Evolutionary conservation across 2,797 vertebrate species (phyloP).

Genomic region (Phoebastria nigripes): DNA sequence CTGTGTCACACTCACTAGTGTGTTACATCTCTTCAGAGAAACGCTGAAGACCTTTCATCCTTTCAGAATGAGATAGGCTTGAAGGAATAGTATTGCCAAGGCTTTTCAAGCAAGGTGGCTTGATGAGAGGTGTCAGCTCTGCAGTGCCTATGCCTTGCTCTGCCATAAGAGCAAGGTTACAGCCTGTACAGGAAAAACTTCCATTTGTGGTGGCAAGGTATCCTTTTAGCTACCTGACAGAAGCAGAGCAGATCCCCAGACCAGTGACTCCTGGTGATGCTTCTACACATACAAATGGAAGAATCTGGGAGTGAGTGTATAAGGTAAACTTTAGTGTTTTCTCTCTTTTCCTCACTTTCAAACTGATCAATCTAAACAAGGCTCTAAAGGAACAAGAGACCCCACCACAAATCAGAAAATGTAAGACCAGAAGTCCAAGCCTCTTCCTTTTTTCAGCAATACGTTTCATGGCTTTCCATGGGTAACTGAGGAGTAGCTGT

Average conservation of each 20-base stretch:
- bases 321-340: not conserved
- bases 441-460: not conserved
- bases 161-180: not conserved
- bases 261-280: not conserved
- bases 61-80: not conserved
- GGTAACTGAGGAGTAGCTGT: not conserved
- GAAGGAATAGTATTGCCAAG: not conserved
- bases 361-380: not conserved
- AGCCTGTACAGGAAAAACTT: not conserved
- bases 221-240: not conserved
- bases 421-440: not conserved
- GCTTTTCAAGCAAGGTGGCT: rapidly evolving
- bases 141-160: not conserved
- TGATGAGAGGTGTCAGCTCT: not conserved
- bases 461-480: not conserved
- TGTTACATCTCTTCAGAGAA: not conserved
- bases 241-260: not conserved
- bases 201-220: not conserved
- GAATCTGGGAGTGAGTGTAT: not conserved
- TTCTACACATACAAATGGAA: not conserved
- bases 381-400: not conserved
- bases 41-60: not conserved
- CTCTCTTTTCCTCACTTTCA: not conserved
- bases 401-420: not conserved
- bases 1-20: not conserved